These are phyloP conservation scores for Heteractis magnifica DNA, from an alignment of 92 coral and sea anemone species.

Conservation along the genomic window DNA sequence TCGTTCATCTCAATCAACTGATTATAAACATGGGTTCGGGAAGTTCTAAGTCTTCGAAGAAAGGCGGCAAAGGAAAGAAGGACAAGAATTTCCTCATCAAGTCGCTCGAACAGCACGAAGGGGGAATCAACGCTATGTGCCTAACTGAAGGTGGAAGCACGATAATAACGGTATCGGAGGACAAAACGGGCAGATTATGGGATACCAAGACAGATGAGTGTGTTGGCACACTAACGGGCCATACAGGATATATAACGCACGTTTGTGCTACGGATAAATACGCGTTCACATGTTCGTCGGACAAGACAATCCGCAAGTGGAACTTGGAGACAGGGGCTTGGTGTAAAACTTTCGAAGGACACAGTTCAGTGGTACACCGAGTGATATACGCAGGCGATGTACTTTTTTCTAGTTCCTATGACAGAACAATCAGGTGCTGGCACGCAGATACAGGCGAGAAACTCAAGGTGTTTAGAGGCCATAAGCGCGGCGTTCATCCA, in stretches of 20 bases:
- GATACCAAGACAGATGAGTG: slow-evolving; percentile 87
- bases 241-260: slow-evolving; percentile 65
- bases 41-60: slow-evolving; percentile 67
- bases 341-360: slow-evolving; percentile 69
- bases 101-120: slow-evolving; percentile 65
- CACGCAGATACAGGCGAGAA: slow-evolving; percentile 85
- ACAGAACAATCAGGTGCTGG: slow-evolving; percentile 89
- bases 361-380: slow-evolving; percentile 70
- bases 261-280: slow-evolving; percentile 85
- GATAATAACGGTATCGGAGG: slow-evolving; percentile 84
- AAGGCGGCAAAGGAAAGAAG: slow-evolving; percentile 51
- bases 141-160: slow-evolving; percentile 80
- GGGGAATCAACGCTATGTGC: slow-evolving; percentile 79
- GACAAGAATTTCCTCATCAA: slow-evolving; percentile 50
- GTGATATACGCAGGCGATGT: slow-evolving; percentile 80
- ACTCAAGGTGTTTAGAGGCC: slow-evolving; percentile 82
- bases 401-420: slow-evolving; percentile 92
- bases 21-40: slow-evolving; percentile 81
- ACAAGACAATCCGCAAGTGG: slow-evolving; percentile 88
- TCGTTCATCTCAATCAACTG: slow-evolving; percentile 9
- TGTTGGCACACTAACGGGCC: slow-evolving; percentile 77
- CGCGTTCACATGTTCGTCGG: slow-evolving; percentile 87
- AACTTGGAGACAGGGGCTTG: slow-evolving; percentile 74
- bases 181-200: slow-evolving; percentile 92
- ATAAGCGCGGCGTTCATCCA: slow-evolving; percentile 72